These are phyloP conservation scores for Cyclura pinguis DNA, from an alignment of 2,797 vertebrate species.

Conservation along the genomic window DNA sequence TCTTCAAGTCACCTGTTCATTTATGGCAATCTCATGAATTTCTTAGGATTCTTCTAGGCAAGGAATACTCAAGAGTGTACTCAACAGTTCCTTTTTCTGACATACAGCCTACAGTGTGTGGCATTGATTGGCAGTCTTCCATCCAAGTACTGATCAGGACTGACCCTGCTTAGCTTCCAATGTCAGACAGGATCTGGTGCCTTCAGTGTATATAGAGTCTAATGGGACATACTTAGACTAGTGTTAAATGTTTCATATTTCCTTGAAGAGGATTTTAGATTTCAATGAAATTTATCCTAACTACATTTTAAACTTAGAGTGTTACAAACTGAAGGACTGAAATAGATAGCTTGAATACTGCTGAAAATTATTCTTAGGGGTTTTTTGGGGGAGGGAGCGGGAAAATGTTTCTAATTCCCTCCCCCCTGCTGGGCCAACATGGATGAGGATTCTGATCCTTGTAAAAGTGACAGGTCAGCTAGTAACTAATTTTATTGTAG, in stretches of 20 bases:
- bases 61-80: no score
- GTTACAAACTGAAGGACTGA: not conserved
- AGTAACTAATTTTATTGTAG: constrained; percentile 15
- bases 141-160: no score
- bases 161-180: no score
- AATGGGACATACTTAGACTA: not conserved
- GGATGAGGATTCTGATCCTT: accelerated
- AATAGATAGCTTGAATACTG: not conserved
- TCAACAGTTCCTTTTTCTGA: no score
- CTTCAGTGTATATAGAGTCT: no score
- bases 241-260: not conserved
- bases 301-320: not conserved
- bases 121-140: no score
- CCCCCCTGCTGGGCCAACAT: not conserved
- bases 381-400: not conserved
- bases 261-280: not conserved
- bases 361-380: not conserved
- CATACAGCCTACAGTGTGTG: no score
- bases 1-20: not conserved
- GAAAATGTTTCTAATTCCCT: not conserved
- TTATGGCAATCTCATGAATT: not conserved
- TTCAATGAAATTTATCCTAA: not conserved
- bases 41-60: no score
- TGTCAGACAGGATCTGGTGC: no score
- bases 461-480: not conserved